Percentiles rank a stretch among this genome's conserved stretches.
These are phyloP conservation scores for Echeneis naucrates DNA, from an alignment of 2,797 vertebrate species.

Conservation along the genomic window DNA sequence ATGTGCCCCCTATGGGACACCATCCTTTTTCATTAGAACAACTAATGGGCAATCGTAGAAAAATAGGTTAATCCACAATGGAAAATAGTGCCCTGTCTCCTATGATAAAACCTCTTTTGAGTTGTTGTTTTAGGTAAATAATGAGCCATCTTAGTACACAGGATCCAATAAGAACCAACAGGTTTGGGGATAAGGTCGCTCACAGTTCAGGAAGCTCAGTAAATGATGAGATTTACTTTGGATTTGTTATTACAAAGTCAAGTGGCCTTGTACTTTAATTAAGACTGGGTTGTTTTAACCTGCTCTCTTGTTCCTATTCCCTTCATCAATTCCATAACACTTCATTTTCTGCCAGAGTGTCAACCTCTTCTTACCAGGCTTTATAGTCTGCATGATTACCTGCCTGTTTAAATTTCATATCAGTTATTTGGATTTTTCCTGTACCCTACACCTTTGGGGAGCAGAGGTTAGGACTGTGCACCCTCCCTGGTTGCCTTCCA, in stretches of 20 bases:
- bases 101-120: too few species aligned
- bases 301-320: not conserved
- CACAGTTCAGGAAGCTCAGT: not conserved
- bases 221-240: not conserved
- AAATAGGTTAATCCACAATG: not conserved
- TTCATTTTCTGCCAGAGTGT: not conserved
- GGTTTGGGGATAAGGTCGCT: too few species aligned
- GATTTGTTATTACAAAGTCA: not conserved
- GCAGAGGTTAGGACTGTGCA: too few species aligned
- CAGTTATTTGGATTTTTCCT: not conserved
- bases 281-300: not conserved
- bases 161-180: too few species aligned
- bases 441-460: too few species aligned
- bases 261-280: not conserved
- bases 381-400: not conserved
- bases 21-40: not conserved
- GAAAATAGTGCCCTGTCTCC: not conserved
- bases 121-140: too few species aligned
- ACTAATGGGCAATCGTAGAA: too few species aligned
- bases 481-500: too few species aligned
- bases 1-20: not conserved
- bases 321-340: not conserved
- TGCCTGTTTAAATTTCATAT: too few species aligned
- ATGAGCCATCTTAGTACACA: too few species aligned
- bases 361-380: not conserved